These are phyloP conservation scores for Lates calcarifer DNA, from an alignment of 2,113 vertebrate genomes.

Conservation along the genomic window DNA sequence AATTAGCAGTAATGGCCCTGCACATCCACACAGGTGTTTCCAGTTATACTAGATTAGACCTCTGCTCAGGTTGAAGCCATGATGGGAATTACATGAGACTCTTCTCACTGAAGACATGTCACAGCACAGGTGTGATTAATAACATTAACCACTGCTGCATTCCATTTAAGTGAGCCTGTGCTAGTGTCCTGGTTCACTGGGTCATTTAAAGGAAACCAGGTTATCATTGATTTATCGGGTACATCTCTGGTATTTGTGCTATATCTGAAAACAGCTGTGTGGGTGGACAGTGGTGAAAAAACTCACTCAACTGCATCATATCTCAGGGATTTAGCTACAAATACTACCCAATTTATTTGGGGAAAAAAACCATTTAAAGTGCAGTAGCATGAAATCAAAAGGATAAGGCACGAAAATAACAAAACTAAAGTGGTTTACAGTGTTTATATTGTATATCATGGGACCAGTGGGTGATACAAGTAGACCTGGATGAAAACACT, in stretches of 20 bases:
- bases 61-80: neutral
- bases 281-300: neutral
- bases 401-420: neutral
- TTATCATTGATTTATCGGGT: no score
- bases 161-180: neutral
- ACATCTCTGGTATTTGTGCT: no score
- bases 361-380: constrained; percentile 52
- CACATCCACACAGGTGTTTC: constrained; percentile 1
- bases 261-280: neutral
- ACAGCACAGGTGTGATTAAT: neutral
- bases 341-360: neutral
- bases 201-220: no score
- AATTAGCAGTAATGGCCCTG: neutral
- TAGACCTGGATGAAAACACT: neutral
- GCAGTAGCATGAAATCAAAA: constrained; percentile 35
- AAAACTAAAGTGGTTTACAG: neutral
- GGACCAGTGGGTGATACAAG: neutral
- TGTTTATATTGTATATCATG: constrained; percentile 6
- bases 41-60: neutral
- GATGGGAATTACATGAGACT: constrained; percentile 5
- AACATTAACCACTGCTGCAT: neutral
- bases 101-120: neutral
- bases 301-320: no score
- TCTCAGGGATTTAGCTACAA: neutral
- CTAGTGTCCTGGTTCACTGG: neutral